phyloP scores from a whole-genome alignment of 2,888 invertebrate species.

The Erynnis tages region DNA sequence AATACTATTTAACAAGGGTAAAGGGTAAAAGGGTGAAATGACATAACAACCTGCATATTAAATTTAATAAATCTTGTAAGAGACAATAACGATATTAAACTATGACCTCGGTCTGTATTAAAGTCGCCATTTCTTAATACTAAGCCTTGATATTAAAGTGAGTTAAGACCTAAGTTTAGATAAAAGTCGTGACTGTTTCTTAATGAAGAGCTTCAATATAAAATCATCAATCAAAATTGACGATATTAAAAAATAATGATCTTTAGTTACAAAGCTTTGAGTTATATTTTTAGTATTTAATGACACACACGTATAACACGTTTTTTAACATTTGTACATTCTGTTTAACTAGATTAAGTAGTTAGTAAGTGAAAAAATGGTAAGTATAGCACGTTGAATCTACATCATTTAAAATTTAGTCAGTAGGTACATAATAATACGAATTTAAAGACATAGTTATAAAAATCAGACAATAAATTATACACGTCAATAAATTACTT shows the following conservation, averaged over 20 bases:
- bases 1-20: no score
- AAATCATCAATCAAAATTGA: conserved; percentile 11
- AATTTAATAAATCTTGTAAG: conserved; percentile 26
- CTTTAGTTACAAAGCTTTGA: not conserved
- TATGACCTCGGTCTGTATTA: conserved; percentile 53
- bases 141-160: conserved; percentile 59
- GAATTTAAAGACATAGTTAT: no score
- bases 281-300: no score
- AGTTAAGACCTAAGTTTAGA: conserved; percentile 42
- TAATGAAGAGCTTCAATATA: conserved; percentile 15
- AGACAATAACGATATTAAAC: conserved; percentile 27
- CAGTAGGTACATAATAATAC: no score
- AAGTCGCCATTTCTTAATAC: conserved; percentile 45
- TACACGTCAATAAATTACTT: conserved; percentile 8
- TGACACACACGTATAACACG: no score
- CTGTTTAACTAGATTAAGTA: no score
- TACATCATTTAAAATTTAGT: no score
- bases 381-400: no score
- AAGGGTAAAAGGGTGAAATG: no score
- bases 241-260: conserved; percentile 1
- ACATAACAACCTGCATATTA: not conserved
- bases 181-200: conserved; percentile 47
- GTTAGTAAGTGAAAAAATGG: no score
- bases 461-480: not conserved
- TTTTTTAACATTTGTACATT: no score